Evolutionary conservation across 2,113 vertebrate genomes (phyloP), one percentile per base, ranked within the genome.

Genomic region (Numenius arquata): DNA sequence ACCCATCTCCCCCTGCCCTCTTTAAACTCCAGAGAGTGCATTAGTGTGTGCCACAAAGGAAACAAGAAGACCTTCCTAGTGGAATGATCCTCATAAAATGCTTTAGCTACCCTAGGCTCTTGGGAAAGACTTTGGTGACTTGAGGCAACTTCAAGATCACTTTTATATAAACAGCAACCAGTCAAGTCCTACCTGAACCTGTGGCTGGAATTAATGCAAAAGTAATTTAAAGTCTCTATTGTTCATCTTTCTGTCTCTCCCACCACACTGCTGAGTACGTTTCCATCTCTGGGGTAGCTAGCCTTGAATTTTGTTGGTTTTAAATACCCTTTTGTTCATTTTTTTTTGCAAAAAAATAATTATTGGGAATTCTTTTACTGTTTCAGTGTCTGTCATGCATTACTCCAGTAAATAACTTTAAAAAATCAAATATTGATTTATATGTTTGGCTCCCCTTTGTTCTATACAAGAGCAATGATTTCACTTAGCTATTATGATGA

Each of bases 391-490:
- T 91, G 74, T 82, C 72, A 77, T 19, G 25, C 6, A 5, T 86
- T 93, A 55, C 76, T 96, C 47, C 55, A 85, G 88, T 93, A 96
- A 92, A 95, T 95, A 97, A 88, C 85, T 96, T 90, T 20, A 48
- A 95, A 96, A 96, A 95, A 97, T 96, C 85, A 95, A 88, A 70
- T 97, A 97, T 95, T 97, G 97, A 97, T 97, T 97, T 96, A 95
- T 96, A 95, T 59, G 50, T 95, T 97, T 96, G 93, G 38, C 89
- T 95, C 74, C 85, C 70, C 91, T 97, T 96, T 96, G 85, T 95
- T 96, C 92, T 90, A 5, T 76, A 73, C 77, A 89, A 82, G 52
- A 96, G 91, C 85, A 91, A 88, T 96, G 95, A 97, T 97, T 96
- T 97, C 88, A 96, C 94, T 96, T 93, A 90, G 92, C 96, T 97